Evolutionary conservation across 2,113 vertebrate genomes (phyloP), one percentile per base, ranked within the genome.

Genomic region (Centrocercus urophasianus): DNA sequence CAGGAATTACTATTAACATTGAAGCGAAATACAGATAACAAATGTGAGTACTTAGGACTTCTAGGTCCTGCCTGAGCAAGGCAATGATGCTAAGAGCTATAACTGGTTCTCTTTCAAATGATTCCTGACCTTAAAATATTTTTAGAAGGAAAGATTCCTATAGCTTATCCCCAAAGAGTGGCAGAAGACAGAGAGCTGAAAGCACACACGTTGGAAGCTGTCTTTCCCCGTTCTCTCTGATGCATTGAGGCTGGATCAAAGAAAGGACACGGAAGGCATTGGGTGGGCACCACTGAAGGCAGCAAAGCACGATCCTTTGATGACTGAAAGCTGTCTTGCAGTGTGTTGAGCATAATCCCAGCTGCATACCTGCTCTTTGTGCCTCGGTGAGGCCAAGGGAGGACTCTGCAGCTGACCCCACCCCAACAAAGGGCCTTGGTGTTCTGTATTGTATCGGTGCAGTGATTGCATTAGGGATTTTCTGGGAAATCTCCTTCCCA

Each of bases 1-100:
- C 93, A 97, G 92, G 78, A 88, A 61, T 96, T 94, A 95, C 66
- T 93, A 95, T n/a, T 94, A 81, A 95, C 91, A 84, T 48, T 88
- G 93, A 97, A 97, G 96, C 95, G 66, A 97, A 96, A 75, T 72
- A 94, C 93, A 96, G 73, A 96, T 87, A 96, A 65, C 83, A 90
- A 94, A 93, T 89, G 80, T 64, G 89, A 94, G 89, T 72, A 65
- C 76, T 95, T 90, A 96, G 7, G 94, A 74, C 43, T 93, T 92
- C 92, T 95, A 85, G 93, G 94, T 96, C 95, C 92, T 19, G 56
- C 95, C 60, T 82, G 65, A 93, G n/a, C 95, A 89, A 96, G 95
- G 96, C 97, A 97, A 90, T 84, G 74, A 94, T 92, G 91, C 81
- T 89, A 74, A 94, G 78, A 94, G 94, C 92, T 96, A 82, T 63